phyloP scores from a whole-genome alignment of 2,113 vertebrate genomes.

The Neogobius melanostomus region DNA sequence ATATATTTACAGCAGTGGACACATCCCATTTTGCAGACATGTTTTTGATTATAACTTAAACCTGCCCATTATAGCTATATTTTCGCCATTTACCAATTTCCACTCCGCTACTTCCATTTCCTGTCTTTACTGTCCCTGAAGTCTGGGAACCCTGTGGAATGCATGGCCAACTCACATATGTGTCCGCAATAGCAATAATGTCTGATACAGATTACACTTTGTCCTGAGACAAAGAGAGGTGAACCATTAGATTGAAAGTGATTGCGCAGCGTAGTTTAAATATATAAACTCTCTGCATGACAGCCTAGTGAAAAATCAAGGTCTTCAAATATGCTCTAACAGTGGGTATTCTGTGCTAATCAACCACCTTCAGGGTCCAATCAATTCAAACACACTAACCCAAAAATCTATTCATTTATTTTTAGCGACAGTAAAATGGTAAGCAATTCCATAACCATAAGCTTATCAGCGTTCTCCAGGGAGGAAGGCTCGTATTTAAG shows the following conservation, averaged over 20 bases:
- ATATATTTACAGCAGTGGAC: background rate
- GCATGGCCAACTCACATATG: slow-evolving; percentile 19
- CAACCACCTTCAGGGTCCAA: slow-evolving; percentile 39
- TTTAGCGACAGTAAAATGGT: slow-evolving; percentile 43
- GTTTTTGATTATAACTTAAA: slow-evolving; percentile 20
- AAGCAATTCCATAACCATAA: slow-evolving; percentile 59
- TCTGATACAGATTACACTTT: background rate
- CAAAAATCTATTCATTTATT: slow-evolving; percentile 1
- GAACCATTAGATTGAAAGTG: slow-evolving; percentile 20
- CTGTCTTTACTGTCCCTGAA: slow-evolving; percentile 35
- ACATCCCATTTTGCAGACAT: slow-evolving; percentile 18
- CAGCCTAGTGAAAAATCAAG: slow-evolving; percentile 12
- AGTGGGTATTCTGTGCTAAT: slow-evolving; percentile 38
- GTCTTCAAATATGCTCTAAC: slow-evolving; percentile 35
- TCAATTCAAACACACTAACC: slow-evolving; percentile 27
- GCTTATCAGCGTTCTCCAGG: slow-evolving; percentile 66
- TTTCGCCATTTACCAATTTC: slow-evolving; percentile 19
- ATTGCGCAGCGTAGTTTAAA: background rate
- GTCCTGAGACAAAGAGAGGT: background rate
- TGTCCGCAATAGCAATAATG: slow-evolving; percentile 1
- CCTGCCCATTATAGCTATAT: slow-evolving; percentile 22
- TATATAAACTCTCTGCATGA: slow-evolving; percentile 9
- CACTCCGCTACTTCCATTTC: slow-evolving; percentile 16
- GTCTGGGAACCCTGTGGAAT: slow-evolving; percentile 21
- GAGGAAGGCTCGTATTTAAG: slow-evolving; percentile 66